Evolutionary conservation across 2,888 invertebrate genomes (phyloP).

Genomic region (Ceriagrion tenellum): DNA sequence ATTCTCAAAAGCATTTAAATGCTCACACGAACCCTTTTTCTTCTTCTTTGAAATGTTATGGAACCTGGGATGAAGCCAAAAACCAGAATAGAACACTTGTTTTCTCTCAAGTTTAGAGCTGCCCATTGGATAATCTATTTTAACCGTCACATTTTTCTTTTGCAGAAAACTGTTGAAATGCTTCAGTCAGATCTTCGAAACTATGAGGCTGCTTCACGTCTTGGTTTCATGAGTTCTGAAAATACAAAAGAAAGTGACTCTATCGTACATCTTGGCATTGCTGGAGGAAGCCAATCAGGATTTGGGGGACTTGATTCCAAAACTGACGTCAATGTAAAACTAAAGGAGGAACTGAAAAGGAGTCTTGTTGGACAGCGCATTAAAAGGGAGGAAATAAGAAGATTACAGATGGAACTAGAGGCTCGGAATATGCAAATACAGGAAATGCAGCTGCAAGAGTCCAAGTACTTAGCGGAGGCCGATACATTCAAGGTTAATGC

Average conservation of each 20-base stretch:
- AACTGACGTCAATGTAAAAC: constrained; percentile 35
- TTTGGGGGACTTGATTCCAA: background rate
- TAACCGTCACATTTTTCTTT: background rate
- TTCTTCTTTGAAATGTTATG: background rate
- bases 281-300: background rate
- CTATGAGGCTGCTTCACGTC: constrained; percentile 5
- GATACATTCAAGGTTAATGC: background rate
- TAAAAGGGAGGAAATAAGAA: constrained; percentile 47
- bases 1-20: background rate
- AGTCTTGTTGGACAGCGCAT: constrained; percentile 37
- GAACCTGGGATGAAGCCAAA: no score
- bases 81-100: no score
- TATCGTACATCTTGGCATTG: constrained; percentile 38
- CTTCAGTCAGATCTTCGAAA: constrained; percentile 31
- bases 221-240: constrained; percentile 36
- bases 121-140: background rate
- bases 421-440: constrained; percentile 5
- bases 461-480: constrained; percentile 47
- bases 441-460: constrained; percentile 57
- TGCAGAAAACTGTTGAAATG: constrained; percentile 23
- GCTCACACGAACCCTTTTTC: background rate
- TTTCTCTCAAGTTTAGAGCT: no score
- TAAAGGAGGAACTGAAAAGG: constrained; percentile 42
- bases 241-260: constrained; percentile 53
- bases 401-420: constrained; percentile 53